These are phyloP conservation scores for Conops quadrifasciatus DNA, from an alignment of 2,888 invertebrate genomes.

Conservation along the genomic window DNA sequence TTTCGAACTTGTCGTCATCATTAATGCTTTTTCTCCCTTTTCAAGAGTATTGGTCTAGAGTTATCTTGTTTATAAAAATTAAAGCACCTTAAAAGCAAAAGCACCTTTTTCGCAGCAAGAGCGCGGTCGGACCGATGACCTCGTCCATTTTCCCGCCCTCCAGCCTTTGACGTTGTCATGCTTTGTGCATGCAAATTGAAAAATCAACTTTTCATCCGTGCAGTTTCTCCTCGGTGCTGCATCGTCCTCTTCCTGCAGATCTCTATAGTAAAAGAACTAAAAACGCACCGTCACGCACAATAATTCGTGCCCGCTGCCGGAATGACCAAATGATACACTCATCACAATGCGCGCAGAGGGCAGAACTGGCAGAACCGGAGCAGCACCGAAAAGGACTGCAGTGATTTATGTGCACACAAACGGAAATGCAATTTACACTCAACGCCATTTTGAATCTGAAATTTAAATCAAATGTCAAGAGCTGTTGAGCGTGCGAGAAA, in stretches of 20 bases:
- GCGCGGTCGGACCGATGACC: too few relatives aligned
- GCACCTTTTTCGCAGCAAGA: too few relatives aligned
- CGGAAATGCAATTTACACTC: slow-evolving; percentile 36
- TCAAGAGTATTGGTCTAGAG: too few relatives aligned
- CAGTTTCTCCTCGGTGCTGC: not conserved
- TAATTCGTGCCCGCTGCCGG: slow-evolving; percentile 6
- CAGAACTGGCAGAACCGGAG: not conserved
- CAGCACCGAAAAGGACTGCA: slow-evolving; percentile 12
- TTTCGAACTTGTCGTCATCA: too few relatives aligned
- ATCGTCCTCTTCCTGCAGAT: not conserved
- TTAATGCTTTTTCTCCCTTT: too few relatives aligned
- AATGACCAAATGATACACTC: not conserved
- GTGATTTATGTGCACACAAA: slow-evolving; percentile 26
- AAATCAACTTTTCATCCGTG: slow-evolving; percentile 27
- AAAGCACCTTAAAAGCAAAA: too few relatives aligned
- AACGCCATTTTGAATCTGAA: slow-evolving; percentile 32
- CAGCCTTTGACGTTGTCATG: not conserved
- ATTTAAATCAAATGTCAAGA: slow-evolving; percentile 30
- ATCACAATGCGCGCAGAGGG: not conserved
- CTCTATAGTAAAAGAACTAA: not conserved
- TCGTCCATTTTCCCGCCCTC: not conserved
- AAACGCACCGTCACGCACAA: slow-evolving; percentile 7
- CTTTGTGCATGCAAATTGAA: slow-evolving; percentile 32
- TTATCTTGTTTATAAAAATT: too few relatives aligned
- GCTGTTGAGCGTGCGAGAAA: not conserved